Evolutionary conservation across 2,888 invertebrate species (phyloP), one percentile per base, ranked within the genome.

Genomic region (Mellilla xanthometata): DNA sequence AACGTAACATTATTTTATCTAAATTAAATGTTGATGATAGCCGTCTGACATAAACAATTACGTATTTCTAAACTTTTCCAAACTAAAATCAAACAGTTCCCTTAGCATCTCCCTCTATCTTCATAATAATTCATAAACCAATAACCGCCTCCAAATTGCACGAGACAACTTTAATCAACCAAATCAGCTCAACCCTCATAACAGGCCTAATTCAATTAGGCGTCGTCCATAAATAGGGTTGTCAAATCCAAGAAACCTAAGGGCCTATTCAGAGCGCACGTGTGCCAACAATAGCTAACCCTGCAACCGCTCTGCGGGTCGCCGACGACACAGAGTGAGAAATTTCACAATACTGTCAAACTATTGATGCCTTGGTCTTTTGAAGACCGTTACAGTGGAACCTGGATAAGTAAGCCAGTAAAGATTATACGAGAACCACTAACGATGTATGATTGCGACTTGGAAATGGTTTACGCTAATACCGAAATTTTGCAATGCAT

Each of bases 281-380:
- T 89, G 88, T 75, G 72, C 68, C 57, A 52, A 87, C 84, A 87
- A 87, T 76, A 49, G 72, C 65, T 69, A 78, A 76, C 76, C 74
- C 72, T 69, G 72, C 70, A 6, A 68, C 67, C 70, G 62, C 77
- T 73, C 84, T 79, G 86, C 84, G 85, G 82, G 87, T 82, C 72
- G 80, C 72, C 78, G 47, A 62, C 36, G 58, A 57, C 65, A 63
- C 72, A 58, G 76, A 81, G 79, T 77, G 81, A 80, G 82, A 82
- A 79, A 65, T 71, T 81, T 81, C 79, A 83, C 84, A 82, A 85
- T 81, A 73, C 76, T 84, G 86, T 83, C 81, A 77, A 73, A 81
- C 74, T 78, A 79, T 80, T 78, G 72, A 75, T 66, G 56, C 68
- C 69, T 75, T 36, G 22, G 35, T 26, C 10, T 35, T 47, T 47